Percentiles rank a stretch among this genome's conserved stretches.
Evolutionary conservation across 2,888 invertebrate species (phyloP).

Genomic region (Scelioninae gen. 2): DNA sequence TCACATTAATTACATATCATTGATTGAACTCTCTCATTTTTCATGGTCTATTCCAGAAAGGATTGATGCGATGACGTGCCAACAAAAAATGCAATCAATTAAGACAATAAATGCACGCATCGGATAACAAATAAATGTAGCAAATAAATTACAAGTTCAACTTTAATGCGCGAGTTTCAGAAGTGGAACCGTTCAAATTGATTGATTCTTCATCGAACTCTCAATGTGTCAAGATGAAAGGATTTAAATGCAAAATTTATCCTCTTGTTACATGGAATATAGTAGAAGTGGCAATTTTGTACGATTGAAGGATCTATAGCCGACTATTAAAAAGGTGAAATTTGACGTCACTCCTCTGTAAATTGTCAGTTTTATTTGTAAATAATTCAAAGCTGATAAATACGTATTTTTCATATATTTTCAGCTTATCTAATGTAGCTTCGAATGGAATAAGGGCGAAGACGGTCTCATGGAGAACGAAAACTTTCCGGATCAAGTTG

Average conservation of each 20-base stretch:
- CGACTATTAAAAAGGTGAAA: slow-evolving; percentile 64
- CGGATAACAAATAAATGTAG: too few species aligned
- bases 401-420: slow-evolving; percentile 16
- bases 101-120: too few species aligned
- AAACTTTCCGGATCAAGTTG: slow-evolving; percentile 92
- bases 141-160: slow-evolving; percentile 24
- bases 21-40: too few species aligned
- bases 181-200: slow-evolving; percentile 87
- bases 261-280: slow-evolving; percentile 90
- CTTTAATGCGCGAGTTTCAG: slow-evolving; percentile 72
- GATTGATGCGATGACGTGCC: too few species aligned
- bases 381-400: slow-evolving; percentile 27
- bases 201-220: slow-evolving; percentile 93
- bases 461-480: slow-evolving; percentile 95
- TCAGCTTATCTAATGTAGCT: slow-evolving; percentile 80
- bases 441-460: slow-evolving; percentile 85
- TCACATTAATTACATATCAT: too few species aligned
- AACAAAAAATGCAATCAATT: too few species aligned
- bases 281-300: slow-evolving; percentile 79
- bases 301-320: slow-evolving; percentile 74
- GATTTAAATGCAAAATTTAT: slow-evolving; percentile 96
- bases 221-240: slow-evolving; percentile 94
- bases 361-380: slow-evolving; percentile 17
- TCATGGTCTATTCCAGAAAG: too few species aligned
- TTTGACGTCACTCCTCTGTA: slow-evolving; percentile 3